Evolutionary conservation across 2,888 invertebrate genomes (phyloP).

Genomic region (Lycocerus yunnanus): DNA sequence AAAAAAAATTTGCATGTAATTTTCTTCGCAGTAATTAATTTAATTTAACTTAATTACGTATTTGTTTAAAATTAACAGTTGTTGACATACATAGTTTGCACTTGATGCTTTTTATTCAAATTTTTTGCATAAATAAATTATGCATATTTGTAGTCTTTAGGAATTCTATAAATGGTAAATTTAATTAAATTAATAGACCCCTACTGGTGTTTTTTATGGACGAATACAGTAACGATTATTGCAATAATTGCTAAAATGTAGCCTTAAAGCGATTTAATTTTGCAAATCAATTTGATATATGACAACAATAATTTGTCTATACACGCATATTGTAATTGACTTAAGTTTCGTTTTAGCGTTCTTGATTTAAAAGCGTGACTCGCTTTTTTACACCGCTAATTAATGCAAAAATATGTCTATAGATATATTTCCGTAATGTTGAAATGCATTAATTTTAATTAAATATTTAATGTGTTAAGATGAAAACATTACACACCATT

Average conservation of each 20-base stretch:
- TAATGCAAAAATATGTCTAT: neutral
- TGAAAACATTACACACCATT: neutral
- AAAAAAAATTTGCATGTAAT: neutral
- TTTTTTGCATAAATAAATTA: constrained; percentile 7
- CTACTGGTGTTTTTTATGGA: constrained; percentile 16
- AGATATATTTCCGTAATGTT: neutral
- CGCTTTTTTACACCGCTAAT: neutral
- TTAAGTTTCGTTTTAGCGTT: neutral
- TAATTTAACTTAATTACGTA: neutral
- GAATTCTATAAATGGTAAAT: constrained; percentile 14
- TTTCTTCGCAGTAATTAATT: neutral
- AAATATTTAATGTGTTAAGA: neutral
- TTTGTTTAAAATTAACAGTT: neutral
- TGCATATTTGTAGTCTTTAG: constrained; percentile 5
- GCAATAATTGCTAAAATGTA: constrained; percentile 13
- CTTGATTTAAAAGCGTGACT: constrained; percentile 14
- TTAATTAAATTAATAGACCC: constrained; percentile 18
- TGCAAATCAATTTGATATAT: constrained; percentile 16
- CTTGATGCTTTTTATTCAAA: neutral
- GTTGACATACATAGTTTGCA: constrained; percentile 1
- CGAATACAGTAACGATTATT: constrained; percentile 5
- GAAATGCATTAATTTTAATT: neutral
- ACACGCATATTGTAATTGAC: constrained; percentile 9
- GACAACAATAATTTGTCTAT: constrained; percentile 15
- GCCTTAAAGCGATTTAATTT: constrained; percentile 6